A percentile compares a stretch with the other conserved stretches of the same genome.
phyloP scores from a whole-genome alignment of 2,888 invertebrate species.

The Asteroscopus sphinx region DNA sequence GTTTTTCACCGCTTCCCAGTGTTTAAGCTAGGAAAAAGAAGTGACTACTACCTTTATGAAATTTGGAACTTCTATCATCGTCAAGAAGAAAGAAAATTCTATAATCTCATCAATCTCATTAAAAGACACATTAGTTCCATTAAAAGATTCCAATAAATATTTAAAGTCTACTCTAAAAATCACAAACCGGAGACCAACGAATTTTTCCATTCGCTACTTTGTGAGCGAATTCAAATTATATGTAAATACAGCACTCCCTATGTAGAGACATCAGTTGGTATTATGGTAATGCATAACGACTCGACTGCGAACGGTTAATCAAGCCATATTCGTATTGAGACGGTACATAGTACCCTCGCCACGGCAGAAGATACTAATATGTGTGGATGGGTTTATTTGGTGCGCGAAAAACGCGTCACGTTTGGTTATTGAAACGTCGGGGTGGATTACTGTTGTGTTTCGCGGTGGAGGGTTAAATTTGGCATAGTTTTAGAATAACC shows the following conservation, averaged over 20 bases:
- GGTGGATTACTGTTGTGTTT: slow-evolving; percentile 42
- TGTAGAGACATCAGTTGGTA: slow-evolving; percentile 74
- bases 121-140: slow-evolving; percentile 39
- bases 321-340: slow-evolving; percentile 52
- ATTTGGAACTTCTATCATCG: neutral
- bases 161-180: slow-evolving; percentile 52
- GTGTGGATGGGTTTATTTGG: slow-evolving; percentile 45
- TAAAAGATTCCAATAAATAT: slow-evolving; percentile 51
- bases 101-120: slow-evolving; percentile 20
- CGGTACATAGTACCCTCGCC: slow-evolving; percentile 38
- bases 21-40: too few species aligned
- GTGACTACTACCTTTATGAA: too few species aligned
- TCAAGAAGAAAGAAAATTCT: slow-evolving; percentile 4
- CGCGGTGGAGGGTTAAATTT: slow-evolving; percentile 29
- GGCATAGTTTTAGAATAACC: slow-evolving; percentile 32
- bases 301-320: slow-evolving; percentile 59
- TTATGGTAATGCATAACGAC: slow-evolving; percentile 75
- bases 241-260: slow-evolving; percentile 72
- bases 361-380: slow-evolving; percentile 45
- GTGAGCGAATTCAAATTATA: slow-evolving; percentile 75
- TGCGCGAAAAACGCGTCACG: slow-evolving; percentile 35
- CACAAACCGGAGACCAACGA: slow-evolving; percentile 42
- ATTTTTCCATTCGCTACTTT: slow-evolving; percentile 60
- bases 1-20: too few species aligned
- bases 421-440: slow-evolving; percentile 45